Percentiles rank a stretch among this genome's conserved stretches.
Conservation (phyloP, 2,797 vertebrate genomes). For the Delichon dasypus region DNA sequence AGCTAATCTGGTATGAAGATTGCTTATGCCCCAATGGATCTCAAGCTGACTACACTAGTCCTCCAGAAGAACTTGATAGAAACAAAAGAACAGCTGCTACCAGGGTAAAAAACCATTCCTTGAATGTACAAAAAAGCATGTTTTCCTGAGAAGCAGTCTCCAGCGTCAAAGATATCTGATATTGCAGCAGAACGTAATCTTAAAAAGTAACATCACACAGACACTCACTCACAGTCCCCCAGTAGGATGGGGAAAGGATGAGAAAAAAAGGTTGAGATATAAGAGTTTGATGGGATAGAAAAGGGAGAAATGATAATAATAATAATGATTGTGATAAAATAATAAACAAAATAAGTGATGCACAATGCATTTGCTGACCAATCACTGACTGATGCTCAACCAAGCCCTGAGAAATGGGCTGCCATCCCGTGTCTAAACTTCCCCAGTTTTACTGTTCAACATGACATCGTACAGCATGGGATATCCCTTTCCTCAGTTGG, state of each 20-base stretch:
- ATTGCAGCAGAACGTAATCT: neutral
- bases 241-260: neutral
- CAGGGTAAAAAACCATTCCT: neutral
- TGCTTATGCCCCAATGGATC: conserved; percentile 7
- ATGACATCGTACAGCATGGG: neutral
- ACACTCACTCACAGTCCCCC: neutral
- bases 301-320: neutral
- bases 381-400: neutral
- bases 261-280: neutral
- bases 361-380: neutral
- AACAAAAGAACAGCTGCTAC: neutral
- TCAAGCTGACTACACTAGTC: conserved; percentile 14
- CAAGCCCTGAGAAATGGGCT: neutral
- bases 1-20: conserved; percentile 37
- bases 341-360: neutral
- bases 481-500: neutral
- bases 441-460: neutral
- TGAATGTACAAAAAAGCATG: neutral
- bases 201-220: neutral
- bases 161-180: neutral
- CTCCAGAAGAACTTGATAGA: neutral
- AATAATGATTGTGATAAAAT: neutral
- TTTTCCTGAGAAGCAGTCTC: neutral
- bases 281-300: neutral
- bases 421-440: neutral